Evolutionary conservation across 2,888 invertebrate species (phyloP), one percentile per base, ranked within the genome.

Genomic region (Epirrhoe alternata): DNA sequence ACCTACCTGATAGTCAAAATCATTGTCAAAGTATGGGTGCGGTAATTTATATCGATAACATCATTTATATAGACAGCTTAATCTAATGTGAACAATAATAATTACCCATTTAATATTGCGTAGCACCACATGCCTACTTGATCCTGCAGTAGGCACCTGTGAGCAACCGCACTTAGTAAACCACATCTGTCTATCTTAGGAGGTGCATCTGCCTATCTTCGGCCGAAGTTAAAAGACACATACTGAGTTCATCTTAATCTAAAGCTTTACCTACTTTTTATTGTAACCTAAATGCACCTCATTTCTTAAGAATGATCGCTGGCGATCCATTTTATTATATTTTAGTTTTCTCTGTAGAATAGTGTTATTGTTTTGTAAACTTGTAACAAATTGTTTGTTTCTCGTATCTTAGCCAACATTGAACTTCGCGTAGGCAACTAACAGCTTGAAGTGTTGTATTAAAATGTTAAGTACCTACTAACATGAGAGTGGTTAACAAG

Each of bases 291-390:
- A 82, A 83, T 85, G 88, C 92, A 90, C 90, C 91, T 91, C 90
- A 90, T 91, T 87, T 89, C 85, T 85, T 86, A 80, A 80, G 70
- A 81, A 83, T 85, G 92, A 84, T 93, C 91, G 93, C 93, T 89
- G 93, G 93, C 92, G 92, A 93, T 91, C 91, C 84, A 54, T 64
- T 61, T 60, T 67, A 60, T 66, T 57, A 71, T n/a, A 24, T 24
- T 83, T 89, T 88, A 84, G 74, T 85, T 90, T 88, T 90, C 87
- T 92, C 86, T 88, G 87, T 91, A 91, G 89, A 84, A 78, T 90
- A 90, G 86, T 85, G 83, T 88, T 86, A 82, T 87, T 86, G 78
- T 83, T 81, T 79, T 80, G 76, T 87, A 86, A 81, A 33, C 51
- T 62, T 59, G 75, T 85, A 85, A 86, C 81, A 79, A 84, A 84